Evolutionary conservation across 2,113 vertebrate species (phyloP).

Genomic region (Felis chaus): DNA sequence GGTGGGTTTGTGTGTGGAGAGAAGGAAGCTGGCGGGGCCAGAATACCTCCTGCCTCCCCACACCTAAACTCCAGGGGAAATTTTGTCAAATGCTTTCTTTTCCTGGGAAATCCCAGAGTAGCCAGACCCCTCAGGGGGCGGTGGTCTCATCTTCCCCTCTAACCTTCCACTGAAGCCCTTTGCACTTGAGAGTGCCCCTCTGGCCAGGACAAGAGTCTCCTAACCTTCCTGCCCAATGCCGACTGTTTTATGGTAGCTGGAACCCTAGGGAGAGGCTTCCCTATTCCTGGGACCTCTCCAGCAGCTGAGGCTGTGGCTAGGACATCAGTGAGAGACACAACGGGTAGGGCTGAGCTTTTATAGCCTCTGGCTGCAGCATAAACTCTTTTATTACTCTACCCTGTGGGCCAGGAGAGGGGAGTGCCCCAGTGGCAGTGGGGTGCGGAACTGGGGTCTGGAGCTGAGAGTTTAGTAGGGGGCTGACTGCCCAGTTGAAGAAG

Average conservation of each 20-base stretch:
- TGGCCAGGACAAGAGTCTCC: background rate
- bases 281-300: background rate
- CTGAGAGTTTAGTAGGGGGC: background rate
- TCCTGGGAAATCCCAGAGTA: background rate
- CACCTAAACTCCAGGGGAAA: background rate
- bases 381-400: conserved; percentile 18
- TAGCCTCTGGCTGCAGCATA: conserved; percentile 4
- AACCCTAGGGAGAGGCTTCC: background rate
- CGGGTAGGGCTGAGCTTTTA: background rate
- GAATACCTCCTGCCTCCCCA: background rate
- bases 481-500: background rate
- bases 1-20: background rate
- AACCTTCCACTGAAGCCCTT: background rate
- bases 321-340: background rate
- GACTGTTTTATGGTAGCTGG: background rate
- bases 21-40: background rate
- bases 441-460: background rate
- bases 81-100: background rate
- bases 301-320: background rate
- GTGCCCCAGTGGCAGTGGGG: background rate
- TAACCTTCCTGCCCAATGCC: background rate
- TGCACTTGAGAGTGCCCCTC: conserved; percentile 3
- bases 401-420: background rate
- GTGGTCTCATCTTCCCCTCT: background rate
- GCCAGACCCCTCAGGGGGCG: background rate